Base-by-base conservation (phyloP, 2,888 invertebrate species). In the Diachrysia chrysitis region DNA sequence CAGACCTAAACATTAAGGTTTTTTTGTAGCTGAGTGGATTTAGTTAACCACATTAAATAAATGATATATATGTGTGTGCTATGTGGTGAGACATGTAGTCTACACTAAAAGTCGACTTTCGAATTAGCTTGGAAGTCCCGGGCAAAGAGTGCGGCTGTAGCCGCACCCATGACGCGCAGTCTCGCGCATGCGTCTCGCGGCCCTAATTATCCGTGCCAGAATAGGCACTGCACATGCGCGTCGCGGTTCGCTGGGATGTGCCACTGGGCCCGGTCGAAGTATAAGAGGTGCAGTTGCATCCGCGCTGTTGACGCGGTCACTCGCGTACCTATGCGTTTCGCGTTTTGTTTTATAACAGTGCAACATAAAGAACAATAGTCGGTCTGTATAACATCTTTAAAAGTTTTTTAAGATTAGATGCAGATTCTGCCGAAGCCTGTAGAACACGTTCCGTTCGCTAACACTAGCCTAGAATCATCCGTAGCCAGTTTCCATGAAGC, bases 171-270 rank as follows among this genome's bases (percentile, higher is more conserved):
- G 42, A 42, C 21, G 59, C 54, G 32, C 9, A 14, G 16, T 0
- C 19, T 16, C n/a, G 35, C 72, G 60, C 60, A 59, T 61, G 54
- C 65, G 53, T 46, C 32, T 35, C 65, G 60, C 60, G 58, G 9
- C 14, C 51, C 53, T 21, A 2, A 29, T 37, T 25, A 32, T 37
- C 35, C 17, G 21, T 62, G 63, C 60, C 46, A 35, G 4, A 51
- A 21, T 51, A 19, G 10, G 19, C 48, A 19, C 19, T 51, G 21
- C 48, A 10, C 48, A 48, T 48, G 48, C 48, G 48, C 48, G 21
- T 9, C 48, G 12, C 21, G 12, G 4, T 3, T 19, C 4, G 10
- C 10, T 10, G 2, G 19, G 12, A 12, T 3, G 12, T 16, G 12
- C 2, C 48, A 3, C 0, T 3, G 3, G 19, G 12, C n/a, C 42